Conservation (phyloP, 1,140 invertebrate species). For the Bombus balteatus region DNA sequence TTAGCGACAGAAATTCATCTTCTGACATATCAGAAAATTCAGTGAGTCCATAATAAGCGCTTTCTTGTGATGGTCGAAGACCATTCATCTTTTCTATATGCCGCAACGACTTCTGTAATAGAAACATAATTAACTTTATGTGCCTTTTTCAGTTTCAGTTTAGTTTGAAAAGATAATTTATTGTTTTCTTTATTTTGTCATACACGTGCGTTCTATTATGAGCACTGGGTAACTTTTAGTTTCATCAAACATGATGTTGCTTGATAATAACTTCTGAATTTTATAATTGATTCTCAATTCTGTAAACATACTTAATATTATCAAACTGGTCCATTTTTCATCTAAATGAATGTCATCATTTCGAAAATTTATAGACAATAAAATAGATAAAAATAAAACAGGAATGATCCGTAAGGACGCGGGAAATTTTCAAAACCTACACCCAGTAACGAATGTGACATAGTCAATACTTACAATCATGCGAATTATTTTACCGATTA, state of each 20-base stretch:
- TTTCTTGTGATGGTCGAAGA: conserved; percentile 81
- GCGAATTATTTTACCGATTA: background rate
- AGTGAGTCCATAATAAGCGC: conserved; percentile 88
- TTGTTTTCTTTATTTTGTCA: background rate
- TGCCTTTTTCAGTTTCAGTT: too few species aligned
- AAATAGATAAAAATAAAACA: background rate
- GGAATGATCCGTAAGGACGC: background rate
- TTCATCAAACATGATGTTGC: background rate
- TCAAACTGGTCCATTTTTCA: background rate
- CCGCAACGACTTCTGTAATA: conserved; percentile 84
- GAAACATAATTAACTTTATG: background rate
- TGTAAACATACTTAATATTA: background rate
- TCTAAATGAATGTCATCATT: background rate
- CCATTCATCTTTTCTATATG: conserved; percentile 86
- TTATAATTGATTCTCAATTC: background rate
- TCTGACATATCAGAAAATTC: conserved; percentile 89
- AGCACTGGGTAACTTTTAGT: background rate
- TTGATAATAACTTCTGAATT: background rate
- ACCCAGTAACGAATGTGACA: background rate
- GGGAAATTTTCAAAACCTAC: conserved; percentile 20
- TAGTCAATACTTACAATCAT: background rate
- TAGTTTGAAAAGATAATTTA: background rate
- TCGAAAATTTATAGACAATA: background rate
- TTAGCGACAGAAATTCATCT: conserved; percentile 86
- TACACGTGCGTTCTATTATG: background rate